phyloP scores from a whole-genome alignment of 2,797 vertebrate genomes.

The Dicrostonyx torquatus region DNA sequence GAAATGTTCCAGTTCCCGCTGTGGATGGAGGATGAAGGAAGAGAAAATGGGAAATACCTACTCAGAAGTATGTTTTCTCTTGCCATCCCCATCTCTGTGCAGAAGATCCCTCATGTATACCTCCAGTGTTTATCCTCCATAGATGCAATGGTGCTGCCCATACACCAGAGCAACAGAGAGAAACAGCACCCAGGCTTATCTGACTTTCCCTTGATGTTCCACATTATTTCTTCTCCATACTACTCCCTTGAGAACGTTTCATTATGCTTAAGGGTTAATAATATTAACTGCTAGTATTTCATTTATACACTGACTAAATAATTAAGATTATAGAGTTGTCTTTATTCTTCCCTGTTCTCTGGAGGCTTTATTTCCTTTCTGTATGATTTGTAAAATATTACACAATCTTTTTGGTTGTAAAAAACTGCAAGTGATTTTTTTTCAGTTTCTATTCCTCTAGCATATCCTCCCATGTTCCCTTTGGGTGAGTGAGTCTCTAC shows the following conservation, averaged over 20 bases:
- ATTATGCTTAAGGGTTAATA: not conserved
- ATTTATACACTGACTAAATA: not conserved
- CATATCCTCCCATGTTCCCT: not conserved
- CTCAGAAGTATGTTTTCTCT: not conserved
- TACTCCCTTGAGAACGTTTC: not conserved
- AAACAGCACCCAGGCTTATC: not conserved
- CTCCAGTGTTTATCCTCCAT: not conserved
- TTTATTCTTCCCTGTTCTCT: not conserved
- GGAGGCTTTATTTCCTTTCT: not conserved
- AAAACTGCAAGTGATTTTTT: not conserved
- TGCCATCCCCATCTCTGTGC: not conserved
- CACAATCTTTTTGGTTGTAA: not conserved
- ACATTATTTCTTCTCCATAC: not conserved
- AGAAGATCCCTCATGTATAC: not conserved
- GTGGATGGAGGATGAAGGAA: not conserved
- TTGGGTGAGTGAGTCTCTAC: not conserved
- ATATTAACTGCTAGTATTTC: not conserved
- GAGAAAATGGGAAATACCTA: not conserved
- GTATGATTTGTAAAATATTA: not conserved
- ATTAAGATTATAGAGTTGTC: not conserved
- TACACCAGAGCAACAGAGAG: no score
- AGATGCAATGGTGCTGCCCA: not conserved
- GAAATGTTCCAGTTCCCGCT: not conserved
- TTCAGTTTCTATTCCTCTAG: not conserved
- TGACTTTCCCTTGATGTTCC: not conserved